Conservation (phyloP, 1,140 invertebrate genomes). For the Andricus grossulariae region DNA sequence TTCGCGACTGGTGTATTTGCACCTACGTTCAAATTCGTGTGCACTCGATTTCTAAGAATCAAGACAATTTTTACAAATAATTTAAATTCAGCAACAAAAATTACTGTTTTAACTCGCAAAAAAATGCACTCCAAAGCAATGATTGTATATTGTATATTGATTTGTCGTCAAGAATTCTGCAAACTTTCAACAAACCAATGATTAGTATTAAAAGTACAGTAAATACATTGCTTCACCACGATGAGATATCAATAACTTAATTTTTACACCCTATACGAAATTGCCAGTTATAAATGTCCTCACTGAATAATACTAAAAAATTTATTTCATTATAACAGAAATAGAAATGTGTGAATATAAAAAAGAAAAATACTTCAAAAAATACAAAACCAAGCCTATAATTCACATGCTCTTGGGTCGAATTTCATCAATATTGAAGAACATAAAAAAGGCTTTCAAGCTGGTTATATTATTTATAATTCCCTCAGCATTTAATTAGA, state of each 20-base stretch:
- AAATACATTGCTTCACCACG: conserved; percentile 7
- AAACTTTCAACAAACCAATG: not conserved
- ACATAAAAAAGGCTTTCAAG: too few relatives aligned
- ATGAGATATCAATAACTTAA: conserved; percentile 19
- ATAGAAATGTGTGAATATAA: not conserved
- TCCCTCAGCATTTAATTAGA: too few relatives aligned
- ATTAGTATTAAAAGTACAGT: conserved; percentile 12
- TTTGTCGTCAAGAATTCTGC: not conserved
- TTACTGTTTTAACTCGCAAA: not conserved
- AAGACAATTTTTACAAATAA: not conserved
- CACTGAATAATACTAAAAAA: conserved; percentile 4
- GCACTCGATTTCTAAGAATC: too few relatives aligned
- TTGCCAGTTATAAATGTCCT: not conserved
- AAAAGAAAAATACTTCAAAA: not conserved
- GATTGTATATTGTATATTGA: not conserved
- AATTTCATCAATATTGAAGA: too few relatives aligned
- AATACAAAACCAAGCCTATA: not conserved
- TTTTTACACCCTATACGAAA: conserved; percentile 8
- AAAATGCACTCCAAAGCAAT: conserved; percentile 13
- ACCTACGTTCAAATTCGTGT: too few relatives aligned
- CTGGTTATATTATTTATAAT: too few relatives aligned
- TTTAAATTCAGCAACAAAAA: not conserved
- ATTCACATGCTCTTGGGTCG: too few relatives aligned
- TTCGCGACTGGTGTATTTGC: too few relatives aligned
- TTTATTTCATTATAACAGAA: not conserved